phyloP scores from a whole-genome alignment of 1,140 invertebrate species.

The Rhagoletis zephyria region DNA sequence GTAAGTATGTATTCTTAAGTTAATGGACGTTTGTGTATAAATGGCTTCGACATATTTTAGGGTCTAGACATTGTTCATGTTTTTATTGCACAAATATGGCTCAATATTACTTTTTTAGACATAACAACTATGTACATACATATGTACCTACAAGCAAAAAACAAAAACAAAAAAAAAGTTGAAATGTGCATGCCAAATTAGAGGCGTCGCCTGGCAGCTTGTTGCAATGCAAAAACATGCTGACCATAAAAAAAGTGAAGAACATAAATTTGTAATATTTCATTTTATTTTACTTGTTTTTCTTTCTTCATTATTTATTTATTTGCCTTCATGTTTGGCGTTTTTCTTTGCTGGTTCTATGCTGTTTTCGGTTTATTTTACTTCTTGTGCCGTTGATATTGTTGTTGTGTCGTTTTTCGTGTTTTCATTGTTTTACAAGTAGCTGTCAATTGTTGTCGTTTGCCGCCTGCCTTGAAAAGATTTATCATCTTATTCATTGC shows the following conservation, averaged over 20 bases:
- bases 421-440: conserved; percentile 50
- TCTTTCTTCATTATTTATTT: conserved; percentile 20
- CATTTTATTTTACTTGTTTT: neutral
- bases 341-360: neutral
- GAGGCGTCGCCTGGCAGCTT: conserved; percentile 15
- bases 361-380: neutral
- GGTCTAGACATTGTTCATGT: conserved; percentile 33
- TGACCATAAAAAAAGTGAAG: conserved; percentile 19
- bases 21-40: neutral
- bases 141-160: neutral
- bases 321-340: neutral
- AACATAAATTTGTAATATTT: conserved; percentile 33
- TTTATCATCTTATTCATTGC: conserved; percentile 49
- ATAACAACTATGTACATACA: neutral
- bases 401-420: conserved; percentile 20
- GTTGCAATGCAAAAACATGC: conserved; percentile 21
- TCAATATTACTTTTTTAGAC: neutral
- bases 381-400: neutral
- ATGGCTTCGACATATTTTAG: neutral
- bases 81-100: neutral
- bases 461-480: conserved; percentile 23
- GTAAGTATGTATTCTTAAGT: neutral
- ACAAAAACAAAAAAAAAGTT: neutral
- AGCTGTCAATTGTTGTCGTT: conserved; percentile 48
- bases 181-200: conserved; percentile 33